Conservation (phyloP, 2,888 invertebrate species). For the Hipparchia semele region DNA sequence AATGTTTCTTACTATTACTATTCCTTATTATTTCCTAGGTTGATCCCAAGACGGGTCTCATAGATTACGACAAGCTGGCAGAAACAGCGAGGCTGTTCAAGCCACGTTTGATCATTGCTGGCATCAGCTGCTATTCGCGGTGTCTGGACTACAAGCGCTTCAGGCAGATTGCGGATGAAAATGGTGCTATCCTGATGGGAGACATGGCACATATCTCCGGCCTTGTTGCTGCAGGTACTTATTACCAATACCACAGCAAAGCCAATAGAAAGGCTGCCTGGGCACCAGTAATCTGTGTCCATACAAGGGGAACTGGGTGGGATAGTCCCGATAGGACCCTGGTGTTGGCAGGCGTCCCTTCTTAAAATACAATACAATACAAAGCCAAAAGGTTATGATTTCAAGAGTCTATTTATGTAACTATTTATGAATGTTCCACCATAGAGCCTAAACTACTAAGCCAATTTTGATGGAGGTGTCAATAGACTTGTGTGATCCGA, state of each 20-base stretch:
- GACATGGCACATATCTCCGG: constrained; percentile 99
- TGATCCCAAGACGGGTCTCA: constrained; percentile 90
- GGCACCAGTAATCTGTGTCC: too few species aligned
- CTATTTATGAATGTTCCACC: too few species aligned
- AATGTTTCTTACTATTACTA: neutral
- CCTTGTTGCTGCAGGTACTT: constrained; percentile 91
- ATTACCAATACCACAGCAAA: neutral
- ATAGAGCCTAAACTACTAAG: too few species aligned
- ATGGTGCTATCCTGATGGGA: constrained; percentile 93
- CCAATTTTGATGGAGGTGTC: too few species aligned
- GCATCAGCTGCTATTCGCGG: constrained; percentile 96
- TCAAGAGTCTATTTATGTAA: too few species aligned
- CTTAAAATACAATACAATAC: too few species aligned
- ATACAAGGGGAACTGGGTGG: too few species aligned
- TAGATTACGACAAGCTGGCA: constrained; percentile 95
- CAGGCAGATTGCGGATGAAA: constrained; percentile 91
- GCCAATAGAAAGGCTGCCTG: too few species aligned
- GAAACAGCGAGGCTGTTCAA: constrained; percentile 93
- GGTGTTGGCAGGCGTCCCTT: too few species aligned
- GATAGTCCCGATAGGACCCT: too few species aligned
- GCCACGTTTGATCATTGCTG: constrained; percentile 96
- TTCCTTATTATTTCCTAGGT: constrained; percentile 63
- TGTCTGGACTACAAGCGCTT: constrained; percentile 96
- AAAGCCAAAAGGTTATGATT: too few species aligned
- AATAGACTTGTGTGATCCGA: too few species aligned